Conservation (phyloP, 2,888 invertebrate genomes). For the Drosophila heteroneura region DNA sequence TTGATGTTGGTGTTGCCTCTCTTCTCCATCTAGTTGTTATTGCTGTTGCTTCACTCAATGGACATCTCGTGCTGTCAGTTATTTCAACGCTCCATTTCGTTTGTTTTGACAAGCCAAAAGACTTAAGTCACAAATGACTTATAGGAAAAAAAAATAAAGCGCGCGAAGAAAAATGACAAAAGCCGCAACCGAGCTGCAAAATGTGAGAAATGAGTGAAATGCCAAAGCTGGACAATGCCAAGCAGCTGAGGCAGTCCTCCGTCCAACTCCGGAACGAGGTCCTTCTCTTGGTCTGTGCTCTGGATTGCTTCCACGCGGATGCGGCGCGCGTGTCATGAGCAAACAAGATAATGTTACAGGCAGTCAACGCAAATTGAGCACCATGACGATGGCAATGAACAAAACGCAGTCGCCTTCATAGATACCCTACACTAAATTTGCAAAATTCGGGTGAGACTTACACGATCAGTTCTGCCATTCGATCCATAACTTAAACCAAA, state of each 20-base stretch:
- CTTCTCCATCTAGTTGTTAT: background rate
- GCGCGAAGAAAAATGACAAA: conserved; percentile 59
- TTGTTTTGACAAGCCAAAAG: conserved; percentile 77
- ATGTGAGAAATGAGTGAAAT: conserved; percentile 52
- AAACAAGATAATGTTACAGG: conserved; percentile 80
- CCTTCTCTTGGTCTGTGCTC: background rate
- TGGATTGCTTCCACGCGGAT: conserved; percentile 21
- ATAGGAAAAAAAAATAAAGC: conserved; percentile 32
- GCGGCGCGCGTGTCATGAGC: conserved; percentile 74
- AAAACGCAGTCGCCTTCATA: conserved; percentile 17
- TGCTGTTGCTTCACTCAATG: conserved; percentile 22
- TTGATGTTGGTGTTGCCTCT: background rate
- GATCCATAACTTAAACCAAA: background rate
- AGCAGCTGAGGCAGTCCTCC: conserved; percentile 13
- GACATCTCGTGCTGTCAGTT: conserved; percentile 61
- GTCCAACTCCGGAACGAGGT: conserved; percentile 1
- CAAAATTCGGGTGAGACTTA: background rate
- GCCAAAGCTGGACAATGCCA: conserved; percentile 69
- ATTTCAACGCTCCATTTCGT: conserved; percentile 78
- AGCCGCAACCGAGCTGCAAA: conserved; percentile 53
- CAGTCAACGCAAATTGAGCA: conserved; percentile 74
- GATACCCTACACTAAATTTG: conserved; percentile 22
- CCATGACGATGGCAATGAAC: conserved; percentile 23
- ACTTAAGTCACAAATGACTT: conserved; percentile 74
- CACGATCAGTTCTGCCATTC: background rate